phyloP scores from a whole-genome alignment of 2,888 invertebrate species.

The Dorcus hopei region DNA sequence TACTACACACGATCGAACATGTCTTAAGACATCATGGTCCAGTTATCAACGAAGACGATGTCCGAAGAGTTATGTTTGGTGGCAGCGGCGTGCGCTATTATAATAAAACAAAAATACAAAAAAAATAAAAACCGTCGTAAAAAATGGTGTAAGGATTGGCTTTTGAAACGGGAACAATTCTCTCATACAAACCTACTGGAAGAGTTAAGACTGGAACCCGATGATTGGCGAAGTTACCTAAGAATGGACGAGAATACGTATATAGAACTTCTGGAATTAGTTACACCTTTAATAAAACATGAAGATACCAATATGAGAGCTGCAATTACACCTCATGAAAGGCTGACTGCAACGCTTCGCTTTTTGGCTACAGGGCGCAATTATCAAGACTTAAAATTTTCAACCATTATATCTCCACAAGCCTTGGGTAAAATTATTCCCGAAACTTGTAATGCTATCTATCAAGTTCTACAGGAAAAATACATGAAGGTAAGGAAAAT shows the following conservation, averaged over 20 bases:
- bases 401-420: constrained; percentile 31
- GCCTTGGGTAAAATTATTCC: constrained; percentile 30
- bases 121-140: too few species aligned
- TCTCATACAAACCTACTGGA: too few species aligned
- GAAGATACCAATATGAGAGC: constrained; percentile 24
- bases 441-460: constrained; percentile 29
- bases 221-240: constrained; percentile 26
- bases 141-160: too few species aligned
- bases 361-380: constrained; percentile 28
- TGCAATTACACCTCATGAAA: constrained; percentile 26
- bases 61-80: too few species aligned
- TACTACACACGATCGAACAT: too few species aligned
- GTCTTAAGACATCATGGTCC: too few species aligned
- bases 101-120: too few species aligned
- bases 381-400: constrained; percentile 31
- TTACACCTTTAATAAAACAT: constrained; percentile 17
- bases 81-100: too few species aligned
- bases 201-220: constrained; percentile 13
- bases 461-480: constrained; percentile 24
- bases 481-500: constrained; percentile 28
- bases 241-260: constrained; percentile 25
- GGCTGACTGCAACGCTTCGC: constrained; percentile 26
- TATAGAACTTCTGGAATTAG: constrained; percentile 14
- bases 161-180: too few species aligned
- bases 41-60: too few species aligned